Evolutionary conservation across 2,888 invertebrate species (phyloP).

Genomic region (Invenusta paracnida): DNA sequence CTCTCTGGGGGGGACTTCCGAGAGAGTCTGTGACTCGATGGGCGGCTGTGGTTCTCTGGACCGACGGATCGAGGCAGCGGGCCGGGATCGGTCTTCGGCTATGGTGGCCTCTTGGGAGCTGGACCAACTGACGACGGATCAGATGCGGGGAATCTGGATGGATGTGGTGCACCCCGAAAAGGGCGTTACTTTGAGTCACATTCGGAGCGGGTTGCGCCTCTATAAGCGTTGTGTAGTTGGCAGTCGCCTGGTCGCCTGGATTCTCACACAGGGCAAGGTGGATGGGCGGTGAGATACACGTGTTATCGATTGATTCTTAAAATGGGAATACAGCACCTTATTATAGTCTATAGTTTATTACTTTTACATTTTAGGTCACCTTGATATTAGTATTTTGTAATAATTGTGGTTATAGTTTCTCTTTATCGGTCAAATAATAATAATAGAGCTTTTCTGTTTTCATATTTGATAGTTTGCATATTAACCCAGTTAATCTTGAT

Average conservation of each 20-base stretch:
- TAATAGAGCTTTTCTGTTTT: too few species aligned
- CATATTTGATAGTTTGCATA: too few species aligned
- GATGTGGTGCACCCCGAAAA: neutral
- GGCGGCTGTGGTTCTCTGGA: neutral
- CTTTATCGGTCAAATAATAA: too few species aligned
- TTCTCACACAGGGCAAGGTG: neutral
- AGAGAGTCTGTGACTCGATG: neutral
- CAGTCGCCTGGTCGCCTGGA: neutral
- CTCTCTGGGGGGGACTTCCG: neutral
- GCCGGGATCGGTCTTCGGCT: neutral
- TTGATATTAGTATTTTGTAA: too few species aligned
- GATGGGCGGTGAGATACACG: neutral
- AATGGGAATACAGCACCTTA: too few species aligned
- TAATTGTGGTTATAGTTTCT: too few species aligned
- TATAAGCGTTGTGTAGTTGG: neutral
- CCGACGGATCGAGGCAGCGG: neutral
- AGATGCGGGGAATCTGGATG: slow-evolving; percentile 1
- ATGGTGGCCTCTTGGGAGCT: neutral
- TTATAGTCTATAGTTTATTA: too few species aligned
- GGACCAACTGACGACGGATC: neutral
- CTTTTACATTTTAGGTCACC: too few species aligned
- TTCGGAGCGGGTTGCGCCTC: neutral
- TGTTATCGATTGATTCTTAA: too few species aligned
- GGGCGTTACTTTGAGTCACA: neutral
- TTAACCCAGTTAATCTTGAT: too few species aligned